Percentiles rank a stretch among this genome's conserved stretches.
phyloP scores from a whole-genome alignment of 2,113 vertebrate genomes.

The Anhinga rufa region DNA sequence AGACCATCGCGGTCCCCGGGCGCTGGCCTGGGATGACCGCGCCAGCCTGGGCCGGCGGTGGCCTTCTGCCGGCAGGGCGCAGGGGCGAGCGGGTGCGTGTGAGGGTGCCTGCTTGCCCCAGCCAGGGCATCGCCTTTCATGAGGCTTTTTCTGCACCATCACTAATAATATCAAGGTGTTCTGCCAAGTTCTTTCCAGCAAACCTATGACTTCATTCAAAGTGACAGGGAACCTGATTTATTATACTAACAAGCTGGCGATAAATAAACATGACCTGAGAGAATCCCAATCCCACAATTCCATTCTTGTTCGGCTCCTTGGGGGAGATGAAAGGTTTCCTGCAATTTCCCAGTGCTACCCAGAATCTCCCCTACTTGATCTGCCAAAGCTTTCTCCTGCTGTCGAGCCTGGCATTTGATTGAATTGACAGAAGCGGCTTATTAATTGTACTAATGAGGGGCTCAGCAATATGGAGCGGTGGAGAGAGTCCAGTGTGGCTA shows the following conservation, averaged over 20 bases:
- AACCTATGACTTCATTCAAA: constrained; percentile 49
- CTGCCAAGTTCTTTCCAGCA: constrained; percentile 65
- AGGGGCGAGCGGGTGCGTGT: neutral
- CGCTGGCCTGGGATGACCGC: neutral
- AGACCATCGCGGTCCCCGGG: neutral
- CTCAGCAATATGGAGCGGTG: constrained; percentile 25
- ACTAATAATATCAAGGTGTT: constrained; percentile 66
- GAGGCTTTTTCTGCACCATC: constrained; percentile 26
- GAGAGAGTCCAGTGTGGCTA: constrained; percentile 62
- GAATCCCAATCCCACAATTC: constrained; percentile 58
- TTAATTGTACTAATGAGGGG: constrained; percentile 76
- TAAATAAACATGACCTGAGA: constrained; percentile 56
- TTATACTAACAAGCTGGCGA: constrained; percentile 55
- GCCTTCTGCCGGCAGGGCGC: neutral
- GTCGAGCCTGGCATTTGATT: constrained; percentile 57
- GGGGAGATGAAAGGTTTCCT: constrained; percentile 59
- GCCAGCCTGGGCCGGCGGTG: rapidly evolving
- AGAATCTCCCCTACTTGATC: constrained; percentile 37
- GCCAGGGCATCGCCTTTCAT: constrained; percentile 42
- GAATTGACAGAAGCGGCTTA: constrained; percentile 56
- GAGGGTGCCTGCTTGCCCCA: neutral
- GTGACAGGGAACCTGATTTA: constrained; percentile 67
- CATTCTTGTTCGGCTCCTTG: constrained; percentile 24
- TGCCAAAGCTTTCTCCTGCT: constrained; percentile 61
- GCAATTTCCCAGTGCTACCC: constrained; percentile 44